Conservation (phyloP, 1,140 invertebrate genomes). For the Coenobita brevimanus region DNA sequence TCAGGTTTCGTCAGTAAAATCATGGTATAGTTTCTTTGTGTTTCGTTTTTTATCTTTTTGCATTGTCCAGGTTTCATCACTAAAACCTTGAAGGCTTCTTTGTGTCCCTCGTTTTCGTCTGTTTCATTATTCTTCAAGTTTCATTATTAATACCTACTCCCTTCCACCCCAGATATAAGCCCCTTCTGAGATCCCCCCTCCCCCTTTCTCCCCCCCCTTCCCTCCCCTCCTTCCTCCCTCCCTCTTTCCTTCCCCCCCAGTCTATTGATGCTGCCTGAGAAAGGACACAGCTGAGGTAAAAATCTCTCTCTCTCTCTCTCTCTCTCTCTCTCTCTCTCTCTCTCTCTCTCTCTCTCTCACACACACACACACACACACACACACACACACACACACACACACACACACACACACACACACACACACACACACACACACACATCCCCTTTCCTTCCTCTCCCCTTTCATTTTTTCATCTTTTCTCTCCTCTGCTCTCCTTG, state of each 20-base stretch:
- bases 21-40: too few relatives aligned
- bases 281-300: not conserved
- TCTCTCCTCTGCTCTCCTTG: too few relatives aligned
- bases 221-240: not conserved
- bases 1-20: too few relatives aligned
- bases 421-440: not conserved
- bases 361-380: not conserved
- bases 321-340: not conserved
- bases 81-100: too few relatives aligned
- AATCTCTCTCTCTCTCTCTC: not conserved
- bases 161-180: too few relatives aligned
- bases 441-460: too few relatives aligned
- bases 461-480: not conserved
- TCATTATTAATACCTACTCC: too few relatives aligned
- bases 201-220: not conserved
- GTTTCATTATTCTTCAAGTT: too few relatives aligned
- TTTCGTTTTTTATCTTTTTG: too few relatives aligned
- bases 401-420: not conserved
- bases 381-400: not conserved
- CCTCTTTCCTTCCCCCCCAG: not conserved
- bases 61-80: too few relatives aligned
- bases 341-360: conserved; percentile 12
- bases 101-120: too few relatives aligned
- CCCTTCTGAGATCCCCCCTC: too few relatives aligned
- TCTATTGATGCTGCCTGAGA: not conserved